phyloP scores from a whole-genome alignment of 2,888 invertebrate species.

The Gnatocerus cornutus region DNA sequence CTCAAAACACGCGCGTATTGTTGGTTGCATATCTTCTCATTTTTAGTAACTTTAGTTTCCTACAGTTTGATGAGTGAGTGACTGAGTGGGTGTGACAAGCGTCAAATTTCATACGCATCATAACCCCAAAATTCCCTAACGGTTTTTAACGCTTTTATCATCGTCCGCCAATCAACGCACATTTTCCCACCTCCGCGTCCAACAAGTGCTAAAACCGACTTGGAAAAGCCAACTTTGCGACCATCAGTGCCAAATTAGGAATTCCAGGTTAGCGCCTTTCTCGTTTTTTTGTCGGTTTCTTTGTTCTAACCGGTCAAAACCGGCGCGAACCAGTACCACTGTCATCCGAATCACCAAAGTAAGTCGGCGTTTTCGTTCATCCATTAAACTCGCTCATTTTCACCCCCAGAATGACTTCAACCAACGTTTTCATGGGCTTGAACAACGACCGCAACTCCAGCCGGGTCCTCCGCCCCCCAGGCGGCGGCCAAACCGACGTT shows the following conservation, averaged over 20 bases:
- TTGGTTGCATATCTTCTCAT: no score
- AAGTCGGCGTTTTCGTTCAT: not conserved
- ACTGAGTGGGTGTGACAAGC: no score
- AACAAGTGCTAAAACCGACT: not conserved
- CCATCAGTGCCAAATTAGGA: slow-evolving; percentile 1
- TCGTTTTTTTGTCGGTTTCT: not conserved
- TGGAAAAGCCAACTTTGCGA: not conserved
- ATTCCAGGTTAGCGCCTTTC: slow-evolving; percentile 1
- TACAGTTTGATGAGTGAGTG: no score
- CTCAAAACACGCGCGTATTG: no score
- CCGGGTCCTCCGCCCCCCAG: slow-evolving; percentile 72
- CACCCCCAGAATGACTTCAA: slow-evolving; percentile 65
- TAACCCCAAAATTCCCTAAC: no score
- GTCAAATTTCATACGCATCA: no score
- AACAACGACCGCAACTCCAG: slow-evolving; percentile 63
- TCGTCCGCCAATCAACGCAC: not conserved
- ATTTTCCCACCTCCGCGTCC: not conserved
- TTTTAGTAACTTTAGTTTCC: no score
- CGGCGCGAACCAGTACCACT: not conserved
- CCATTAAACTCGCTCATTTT: no score
- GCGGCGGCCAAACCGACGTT: slow-evolving; percentile 71
- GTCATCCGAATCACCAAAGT: not conserved
- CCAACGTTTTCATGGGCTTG: slow-evolving; percentile 64
- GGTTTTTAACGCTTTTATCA: no score
- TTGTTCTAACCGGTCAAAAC: slow-evolving; percentile 1